Evolutionary conservation across 2,113 vertebrate species (phyloP), one percentile per base, ranked within the genome.

Genomic region (Butorides virescens): DNA sequence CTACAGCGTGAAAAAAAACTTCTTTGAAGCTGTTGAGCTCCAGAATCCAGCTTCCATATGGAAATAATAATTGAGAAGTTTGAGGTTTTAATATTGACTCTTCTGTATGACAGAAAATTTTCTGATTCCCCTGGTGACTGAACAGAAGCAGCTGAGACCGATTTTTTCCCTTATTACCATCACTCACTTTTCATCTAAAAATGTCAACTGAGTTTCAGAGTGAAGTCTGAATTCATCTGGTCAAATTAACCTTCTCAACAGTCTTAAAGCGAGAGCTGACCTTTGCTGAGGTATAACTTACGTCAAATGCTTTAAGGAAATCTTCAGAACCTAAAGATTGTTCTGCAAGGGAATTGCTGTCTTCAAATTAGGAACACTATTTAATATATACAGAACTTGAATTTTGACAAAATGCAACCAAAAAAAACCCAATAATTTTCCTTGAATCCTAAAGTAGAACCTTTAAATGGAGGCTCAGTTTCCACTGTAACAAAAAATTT

Each of bases 201-300:
- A 95, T 95, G 87, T 91, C 93, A 96, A 19, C 79, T 27, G 58
- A 87, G 44, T 93, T 95, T 94, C 67, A 88, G 74, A 89, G 68
- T 90, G 77, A 87, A 95, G 59, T 87, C 87, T 85, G 91, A 88
- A 91, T 91, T 88, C 71, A 86, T 95, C 84, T 95, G 94, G 72
- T 88, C 93, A 94, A 96, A 97, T 95, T 96, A 94, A 82, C 92
- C 93, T 97, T 94, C 86, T 95, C 86, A 59, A 11, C 30, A 91
- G 74, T 93, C 91, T 95, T 92, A 95, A 89, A 95, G 80, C 9
- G 2, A 85, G 62, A 84, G 56, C 59, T 93, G 95, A 96, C 92
- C 91, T 97, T 93, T 93, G 70, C 59, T 83, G 79, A 82, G 76
- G 68, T 92, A 79, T 77, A 93, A 74, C 66, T 90, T 86, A 49